These are phyloP conservation scores for Meda fulgida DNA, from an alignment of 2,797 vertebrate species.

Conservation along the genomic window DNA sequence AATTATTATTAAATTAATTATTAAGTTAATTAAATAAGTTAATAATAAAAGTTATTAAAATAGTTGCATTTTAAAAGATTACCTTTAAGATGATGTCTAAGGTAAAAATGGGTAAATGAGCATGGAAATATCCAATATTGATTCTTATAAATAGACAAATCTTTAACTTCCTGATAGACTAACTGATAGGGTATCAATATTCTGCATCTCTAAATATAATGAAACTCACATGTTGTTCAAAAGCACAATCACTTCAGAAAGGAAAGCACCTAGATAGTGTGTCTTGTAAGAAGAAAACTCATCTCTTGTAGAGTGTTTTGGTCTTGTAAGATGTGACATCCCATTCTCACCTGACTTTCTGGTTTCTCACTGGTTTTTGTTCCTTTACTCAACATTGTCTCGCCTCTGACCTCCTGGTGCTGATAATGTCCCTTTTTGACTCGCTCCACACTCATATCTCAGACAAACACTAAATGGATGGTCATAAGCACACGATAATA, in stretches of 20 bases:
- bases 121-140: background rate
- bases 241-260: background rate
- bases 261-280: background rate
- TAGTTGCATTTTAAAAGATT: background rate
- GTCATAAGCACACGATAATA: background rate
- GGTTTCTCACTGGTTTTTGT: too few relatives aligned
- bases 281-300: background rate
- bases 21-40: too few relatives aligned
- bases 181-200: background rate
- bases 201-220: background rate
- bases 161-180: background rate
- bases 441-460: background rate
- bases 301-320: background rate
- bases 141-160: background rate
- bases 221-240: background rate
- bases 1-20: too few relatives aligned
- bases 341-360: constrained; percentile 1
- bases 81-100: background rate
- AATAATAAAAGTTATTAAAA: background rate
- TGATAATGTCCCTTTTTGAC: background rate
- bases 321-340: background rate
- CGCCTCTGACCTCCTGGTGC: background rate
- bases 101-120: background rate
- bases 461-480: constrained; percentile 7
- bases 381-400: background rate